phyloP scores from a whole-genome alignment of 2,888 invertebrate species.

The Habrosyne pyritoides region DNA sequence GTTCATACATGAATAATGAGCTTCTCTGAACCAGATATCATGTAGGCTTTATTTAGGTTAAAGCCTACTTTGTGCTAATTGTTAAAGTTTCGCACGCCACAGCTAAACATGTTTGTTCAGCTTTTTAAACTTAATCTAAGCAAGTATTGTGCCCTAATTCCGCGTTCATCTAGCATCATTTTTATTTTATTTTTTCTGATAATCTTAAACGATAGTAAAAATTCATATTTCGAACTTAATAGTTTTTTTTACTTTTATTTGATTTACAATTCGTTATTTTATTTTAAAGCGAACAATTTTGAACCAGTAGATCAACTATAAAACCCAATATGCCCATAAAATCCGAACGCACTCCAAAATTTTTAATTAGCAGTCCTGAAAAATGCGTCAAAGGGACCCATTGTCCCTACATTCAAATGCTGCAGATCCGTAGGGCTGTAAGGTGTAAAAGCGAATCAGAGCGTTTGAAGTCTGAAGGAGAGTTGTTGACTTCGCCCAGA shows the following conservation, averaged over 20 bases:
- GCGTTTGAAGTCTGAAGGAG: neutral
- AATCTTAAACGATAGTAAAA: no score
- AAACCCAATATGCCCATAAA: neutral
- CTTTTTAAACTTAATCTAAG: slow-evolving; percentile 17
- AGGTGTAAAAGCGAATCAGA: slow-evolving; percentile 35
- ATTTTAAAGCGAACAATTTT: no score
- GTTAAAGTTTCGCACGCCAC: slow-evolving; percentile 26
- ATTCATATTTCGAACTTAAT: no score
- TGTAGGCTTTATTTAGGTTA: slow-evolving; percentile 2
- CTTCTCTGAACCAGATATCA: neutral
- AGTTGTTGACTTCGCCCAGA: slow-evolving; percentile 57
- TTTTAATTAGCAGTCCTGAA: slow-evolving; percentile 36
- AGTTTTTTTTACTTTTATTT: no score
- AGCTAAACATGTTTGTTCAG: neutral
- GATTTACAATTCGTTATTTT: no score
- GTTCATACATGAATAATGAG: neutral
- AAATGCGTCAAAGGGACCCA: slow-evolving; percentile 23
- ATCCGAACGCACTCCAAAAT: slow-evolving; percentile 10
- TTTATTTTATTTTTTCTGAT: no score
- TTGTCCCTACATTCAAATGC: slow-evolving; percentile 28
- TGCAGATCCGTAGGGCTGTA: slow-evolving; percentile 52
- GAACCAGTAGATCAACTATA: neutral
- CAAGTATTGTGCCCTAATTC: neutral
- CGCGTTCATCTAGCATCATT: no score
- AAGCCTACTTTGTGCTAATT: slow-evolving; percentile 22